Evolutionary conservation across 2,797 vertebrate genomes (phyloP).

Genomic region (Botia almorhae): DNA sequence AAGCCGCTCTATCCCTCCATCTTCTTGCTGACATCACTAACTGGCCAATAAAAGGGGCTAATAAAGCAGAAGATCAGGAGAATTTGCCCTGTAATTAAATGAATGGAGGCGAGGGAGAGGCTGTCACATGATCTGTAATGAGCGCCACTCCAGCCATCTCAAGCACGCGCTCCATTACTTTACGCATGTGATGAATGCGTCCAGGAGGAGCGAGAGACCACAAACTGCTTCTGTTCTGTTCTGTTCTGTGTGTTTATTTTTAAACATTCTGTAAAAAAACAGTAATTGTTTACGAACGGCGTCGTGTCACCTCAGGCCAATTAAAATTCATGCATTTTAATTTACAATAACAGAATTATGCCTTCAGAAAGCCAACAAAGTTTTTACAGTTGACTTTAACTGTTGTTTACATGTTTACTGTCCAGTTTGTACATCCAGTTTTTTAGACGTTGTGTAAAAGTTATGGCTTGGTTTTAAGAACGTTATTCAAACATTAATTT

Average conservation of each 20-base stretch:
- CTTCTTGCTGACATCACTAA: constrained; percentile 78
- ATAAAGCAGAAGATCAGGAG: constrained; percentile 78
- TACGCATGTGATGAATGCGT: constrained; percentile 52
- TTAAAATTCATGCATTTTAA: too few species aligned
- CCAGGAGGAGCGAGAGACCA: background rate
- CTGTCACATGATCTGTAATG: constrained; percentile 71
- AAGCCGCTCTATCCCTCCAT: constrained; percentile 74
- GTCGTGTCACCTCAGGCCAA: background rate
- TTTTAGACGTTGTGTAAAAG: too few species aligned
- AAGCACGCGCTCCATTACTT: constrained; percentile 28
- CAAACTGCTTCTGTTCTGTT: too few species aligned
- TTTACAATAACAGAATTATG: background rate
- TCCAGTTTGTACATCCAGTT: too few species aligned
- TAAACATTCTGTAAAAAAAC: too few species aligned
- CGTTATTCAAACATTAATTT: too few species aligned
- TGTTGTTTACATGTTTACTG: background rate
- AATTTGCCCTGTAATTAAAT: constrained; percentile 81
- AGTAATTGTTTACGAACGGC: background rate
- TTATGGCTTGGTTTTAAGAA: too few species aligned
- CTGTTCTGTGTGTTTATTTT: too few species aligned
- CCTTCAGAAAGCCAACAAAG: background rate
- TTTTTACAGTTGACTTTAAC: background rate
- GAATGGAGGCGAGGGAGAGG: constrained; percentile 75
- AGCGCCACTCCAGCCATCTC: constrained; percentile 56
- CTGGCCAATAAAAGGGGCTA: constrained; percentile 79